Evolutionary conservation across 2,797 vertebrate species (phyloP).

Genomic region (Champsocephalus esox): DNA sequence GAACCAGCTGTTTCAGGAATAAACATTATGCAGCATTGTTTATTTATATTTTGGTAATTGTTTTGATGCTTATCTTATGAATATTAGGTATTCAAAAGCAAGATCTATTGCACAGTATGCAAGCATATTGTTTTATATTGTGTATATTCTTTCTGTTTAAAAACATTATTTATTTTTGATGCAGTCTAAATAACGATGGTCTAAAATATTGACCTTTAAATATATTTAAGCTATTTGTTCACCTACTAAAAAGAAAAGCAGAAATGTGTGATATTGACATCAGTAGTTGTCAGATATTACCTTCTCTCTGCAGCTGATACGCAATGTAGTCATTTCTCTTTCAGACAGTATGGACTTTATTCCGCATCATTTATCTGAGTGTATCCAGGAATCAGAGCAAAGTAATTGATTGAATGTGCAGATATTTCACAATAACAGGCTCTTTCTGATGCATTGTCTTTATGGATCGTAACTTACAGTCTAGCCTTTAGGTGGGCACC

Average conservation of each 20-base stretch:
- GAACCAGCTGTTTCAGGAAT: neutral
- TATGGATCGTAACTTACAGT: constrained; percentile 58
- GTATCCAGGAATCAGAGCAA: constrained; percentile 16
- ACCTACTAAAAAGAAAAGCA: constrained; percentile 6
- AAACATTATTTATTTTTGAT: neutral
- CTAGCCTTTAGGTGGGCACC: constrained; percentile 63
- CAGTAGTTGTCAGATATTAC: neutral
- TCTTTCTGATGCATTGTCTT: constrained; percentile 37
- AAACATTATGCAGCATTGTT: neutral
- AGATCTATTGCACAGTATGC: neutral
- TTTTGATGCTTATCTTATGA: neutral
- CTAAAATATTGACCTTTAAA: neutral
- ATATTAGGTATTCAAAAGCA: neutral
- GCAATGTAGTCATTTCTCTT: constrained; percentile 9
- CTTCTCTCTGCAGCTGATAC: constrained; percentile 15
- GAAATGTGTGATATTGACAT: neutral
- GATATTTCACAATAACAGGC: constrained; percentile 48
- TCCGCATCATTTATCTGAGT: constrained; percentile 23
- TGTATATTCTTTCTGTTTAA: neutral
- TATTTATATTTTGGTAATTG: constrained; percentile 8
- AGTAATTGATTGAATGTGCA: constrained; percentile 31
- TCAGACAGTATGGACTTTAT: constrained; percentile 22
- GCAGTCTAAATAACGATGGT: neutral
- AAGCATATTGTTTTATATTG: neutral
- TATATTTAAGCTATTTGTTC: neutral